Evolutionary conservation across 2,797 vertebrate species (phyloP).

Genomic region (Enteromius trimaculatus): DNA sequence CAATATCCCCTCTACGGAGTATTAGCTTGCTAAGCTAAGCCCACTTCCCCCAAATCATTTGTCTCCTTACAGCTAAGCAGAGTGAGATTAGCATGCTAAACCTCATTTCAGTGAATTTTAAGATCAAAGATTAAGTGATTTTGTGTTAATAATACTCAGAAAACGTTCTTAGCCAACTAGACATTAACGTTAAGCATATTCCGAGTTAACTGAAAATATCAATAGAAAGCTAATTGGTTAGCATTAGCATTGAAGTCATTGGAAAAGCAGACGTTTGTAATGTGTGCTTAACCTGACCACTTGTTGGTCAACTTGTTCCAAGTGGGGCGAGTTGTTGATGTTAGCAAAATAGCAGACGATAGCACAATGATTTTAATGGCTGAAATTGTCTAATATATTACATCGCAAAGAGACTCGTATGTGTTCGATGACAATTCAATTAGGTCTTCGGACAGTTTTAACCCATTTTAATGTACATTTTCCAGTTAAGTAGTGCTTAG

Average conservation of each 20-base stretch:
- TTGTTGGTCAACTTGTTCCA: neutral
- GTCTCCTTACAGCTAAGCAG: neutral
- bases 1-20: slow-evolving; percentile 29
- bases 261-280: too few relatives aligned
- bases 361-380: neutral
- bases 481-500: neutral
- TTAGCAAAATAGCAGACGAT: neutral
- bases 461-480: neutral
- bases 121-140: neutral
- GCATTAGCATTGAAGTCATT: neutral
- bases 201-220: neutral
- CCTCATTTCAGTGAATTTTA: neutral
- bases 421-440: neutral
- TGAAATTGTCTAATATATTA: neutral
- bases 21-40: slow-evolving; percentile 22
- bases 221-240: neutral
- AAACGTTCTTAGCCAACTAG: neutral
- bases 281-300: neutral
- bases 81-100: neutral
- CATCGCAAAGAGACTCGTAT: neutral
- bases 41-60: neutral
- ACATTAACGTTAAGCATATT: neutral
- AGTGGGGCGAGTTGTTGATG: too few relatives aligned
- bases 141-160: neutral
- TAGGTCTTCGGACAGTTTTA: neutral